Conservation (phyloP, 2,888 invertebrate genomes). For the Syrista parreyssii region DNA sequence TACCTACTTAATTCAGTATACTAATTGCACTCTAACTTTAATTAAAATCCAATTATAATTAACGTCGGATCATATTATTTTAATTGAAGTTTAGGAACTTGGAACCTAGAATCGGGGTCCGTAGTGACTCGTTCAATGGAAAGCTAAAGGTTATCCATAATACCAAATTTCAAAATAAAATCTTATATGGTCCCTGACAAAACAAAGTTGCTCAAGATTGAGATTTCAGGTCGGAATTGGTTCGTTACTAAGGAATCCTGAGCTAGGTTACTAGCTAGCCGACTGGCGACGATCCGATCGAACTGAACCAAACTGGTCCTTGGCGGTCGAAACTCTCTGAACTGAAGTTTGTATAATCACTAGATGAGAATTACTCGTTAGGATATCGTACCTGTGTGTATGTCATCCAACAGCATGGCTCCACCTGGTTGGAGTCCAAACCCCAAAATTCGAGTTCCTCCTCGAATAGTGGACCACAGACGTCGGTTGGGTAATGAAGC, state of each 20-base stretch:
- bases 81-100: background rate
- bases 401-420: slow-evolving; percentile 99
- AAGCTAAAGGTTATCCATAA: background rate
- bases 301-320: background rate
- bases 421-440: slow-evolving; percentile 98
- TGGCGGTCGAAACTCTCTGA: background rate
- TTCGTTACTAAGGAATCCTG: background rate
- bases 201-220: background rate
- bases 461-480: slow-evolving; percentile 98
- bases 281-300: background rate
- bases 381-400: slow-evolving; percentile 82
- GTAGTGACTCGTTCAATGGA: background rate
- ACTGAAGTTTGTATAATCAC: background rate
- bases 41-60: background rate
- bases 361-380: background rate
- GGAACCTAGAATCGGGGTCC: background rate
- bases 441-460: slow-evolving; percentile 99
- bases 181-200: background rate
- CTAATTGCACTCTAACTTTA: background rate
- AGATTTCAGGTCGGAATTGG: background rate
- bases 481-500: slow-evolving; percentile 98
- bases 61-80: background rate
- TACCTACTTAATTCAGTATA: background rate
- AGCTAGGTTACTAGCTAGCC: background rate
- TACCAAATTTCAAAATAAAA: background rate